These are phyloP conservation scores for Amniataba percoides DNA, from an alignment of 2,797 vertebrate species.

Conservation along the genomic window DNA sequence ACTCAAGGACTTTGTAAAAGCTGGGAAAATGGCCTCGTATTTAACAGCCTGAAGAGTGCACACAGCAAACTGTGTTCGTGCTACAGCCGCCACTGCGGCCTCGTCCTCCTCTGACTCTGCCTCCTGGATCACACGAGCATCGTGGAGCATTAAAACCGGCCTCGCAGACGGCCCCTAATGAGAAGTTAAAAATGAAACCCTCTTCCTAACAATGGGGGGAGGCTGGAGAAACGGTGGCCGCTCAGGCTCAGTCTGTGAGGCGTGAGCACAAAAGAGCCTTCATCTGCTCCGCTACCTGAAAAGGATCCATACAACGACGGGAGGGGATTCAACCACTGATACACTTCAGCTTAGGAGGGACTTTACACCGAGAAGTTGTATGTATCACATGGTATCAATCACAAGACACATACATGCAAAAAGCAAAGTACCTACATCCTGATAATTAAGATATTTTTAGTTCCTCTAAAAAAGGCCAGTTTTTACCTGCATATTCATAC, in stretches of 20 bases:
- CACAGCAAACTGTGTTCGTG: constrained; percentile 41
- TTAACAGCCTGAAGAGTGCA: constrained; percentile 34
- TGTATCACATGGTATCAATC: constrained; percentile 62
- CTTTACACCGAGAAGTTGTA: constrained; percentile 59
- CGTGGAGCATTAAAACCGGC: constrained; percentile 17
- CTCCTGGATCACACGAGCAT: constrained; percentile 16
- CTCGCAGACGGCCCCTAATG: not conserved
- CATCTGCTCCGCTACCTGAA: constrained; percentile 40
- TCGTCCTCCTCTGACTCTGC: constrained; percentile 15
- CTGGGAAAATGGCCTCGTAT: constrained; percentile 42
- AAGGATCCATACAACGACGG: constrained; percentile 28
- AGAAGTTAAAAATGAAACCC: constrained; percentile 14
- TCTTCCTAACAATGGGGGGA: not conserved
- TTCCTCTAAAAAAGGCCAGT: constrained; percentile 22
- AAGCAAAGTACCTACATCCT: constrained; percentile 45
- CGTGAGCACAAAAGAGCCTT: constrained; percentile 32
- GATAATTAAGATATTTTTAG: constrained; percentile 22
- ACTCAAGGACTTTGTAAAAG: constrained; percentile 59
- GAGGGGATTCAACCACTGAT: constrained; percentile 47
- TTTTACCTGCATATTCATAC: constrained; percentile 51
- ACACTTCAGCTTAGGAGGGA: constrained; percentile 41
- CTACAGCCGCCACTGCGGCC: constrained; percentile 57
- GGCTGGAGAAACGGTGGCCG: constrained; percentile 10
- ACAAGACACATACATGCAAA: constrained; percentile 74
- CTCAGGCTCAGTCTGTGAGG: constrained; percentile 23